Evolutionary conservation across 1,140 invertebrate genomes (phyloP).

Genomic region (Thaumetopoea pityocampa): DNA sequence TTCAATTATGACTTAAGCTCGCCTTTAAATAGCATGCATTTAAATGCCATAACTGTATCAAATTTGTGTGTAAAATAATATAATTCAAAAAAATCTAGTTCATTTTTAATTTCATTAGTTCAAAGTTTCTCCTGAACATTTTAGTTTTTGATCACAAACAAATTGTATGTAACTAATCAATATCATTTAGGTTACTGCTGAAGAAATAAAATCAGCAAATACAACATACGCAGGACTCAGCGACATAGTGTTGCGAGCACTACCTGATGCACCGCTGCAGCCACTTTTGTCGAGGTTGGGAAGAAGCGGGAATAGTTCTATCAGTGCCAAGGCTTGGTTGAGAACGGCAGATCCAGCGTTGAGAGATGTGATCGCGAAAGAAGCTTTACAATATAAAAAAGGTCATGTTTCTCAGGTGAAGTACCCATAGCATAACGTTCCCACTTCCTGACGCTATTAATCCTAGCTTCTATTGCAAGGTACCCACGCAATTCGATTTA

Average conservation of each 20-base stretch:
- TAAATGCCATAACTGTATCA: too few species aligned
- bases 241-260: constrained; percentile 85
- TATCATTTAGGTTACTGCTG: constrained; percentile 77
- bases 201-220: constrained; percentile 82
- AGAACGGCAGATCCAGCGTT: constrained; percentile 84
- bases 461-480: too few species aligned
- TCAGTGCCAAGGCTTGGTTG: constrained; percentile 83
- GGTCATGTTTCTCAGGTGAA: constrained; percentile 79
- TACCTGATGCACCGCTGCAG: constrained; percentile 85
- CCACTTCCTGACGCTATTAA: too few species aligned
- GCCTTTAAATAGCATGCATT: too few species aligned
- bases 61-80: too few species aligned
- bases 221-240: constrained; percentile 82
- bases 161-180: not conserved
- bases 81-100: too few species aligned
- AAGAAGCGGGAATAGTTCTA: constrained; percentile 63
- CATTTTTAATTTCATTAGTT: constrained; percentile 3
- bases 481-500: too few species aligned
- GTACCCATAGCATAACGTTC: too few species aligned
- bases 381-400: constrained; percentile 89
- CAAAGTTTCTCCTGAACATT: not conserved
- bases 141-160: not conserved
- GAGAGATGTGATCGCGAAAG: constrained; percentile 88
- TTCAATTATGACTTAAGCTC: too few species aligned
- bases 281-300: constrained; percentile 82